phyloP scores from a whole-genome alignment of 2,113 vertebrate species.

The Eudorcas thomsonii region DNA sequence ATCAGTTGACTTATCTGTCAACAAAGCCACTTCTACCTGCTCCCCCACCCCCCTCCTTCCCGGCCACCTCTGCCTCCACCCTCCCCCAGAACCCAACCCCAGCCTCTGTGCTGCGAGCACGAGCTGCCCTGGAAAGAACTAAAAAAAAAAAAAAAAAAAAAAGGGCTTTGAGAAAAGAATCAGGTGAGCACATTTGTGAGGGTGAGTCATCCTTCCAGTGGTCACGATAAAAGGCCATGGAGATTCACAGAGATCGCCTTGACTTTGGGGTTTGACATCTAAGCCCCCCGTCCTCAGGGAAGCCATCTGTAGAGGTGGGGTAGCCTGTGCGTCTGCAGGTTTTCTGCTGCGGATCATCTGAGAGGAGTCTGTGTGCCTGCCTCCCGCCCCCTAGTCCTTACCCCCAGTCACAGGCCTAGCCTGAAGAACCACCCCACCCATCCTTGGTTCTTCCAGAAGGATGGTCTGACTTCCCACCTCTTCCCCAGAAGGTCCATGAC shows the following conservation, averaged over 20 bases:
- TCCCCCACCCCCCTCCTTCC: neutral
- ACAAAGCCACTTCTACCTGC: neutral
- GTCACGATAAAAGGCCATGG: neutral
- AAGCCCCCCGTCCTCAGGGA: neutral
- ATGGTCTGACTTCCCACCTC: neutral
- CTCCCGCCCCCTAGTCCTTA: accelerated
- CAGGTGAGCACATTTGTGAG: neutral
- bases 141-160: neutral
- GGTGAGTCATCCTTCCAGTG: too few relatives aligned
- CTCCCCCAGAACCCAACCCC: neutral
- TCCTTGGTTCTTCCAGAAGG: neutral
- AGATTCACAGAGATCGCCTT: neutral
- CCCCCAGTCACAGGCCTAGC: neutral
- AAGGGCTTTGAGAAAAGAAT: neutral
- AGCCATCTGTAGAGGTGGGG: neutral
- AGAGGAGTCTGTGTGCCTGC: neutral
- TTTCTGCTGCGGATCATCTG: neutral
- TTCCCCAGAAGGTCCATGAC: accelerated
- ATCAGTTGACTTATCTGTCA: neutral
- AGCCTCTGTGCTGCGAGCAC: neutral
- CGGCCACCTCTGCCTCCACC: neutral
- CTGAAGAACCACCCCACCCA: accelerated
- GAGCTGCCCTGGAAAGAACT: neutral
- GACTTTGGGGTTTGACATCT: neutral
- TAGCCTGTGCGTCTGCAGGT: accelerated